These are phyloP conservation scores for Ips nitidus DNA, from an alignment of 1,140 invertebrate genomes.

Conservation along the genomic window DNA sequence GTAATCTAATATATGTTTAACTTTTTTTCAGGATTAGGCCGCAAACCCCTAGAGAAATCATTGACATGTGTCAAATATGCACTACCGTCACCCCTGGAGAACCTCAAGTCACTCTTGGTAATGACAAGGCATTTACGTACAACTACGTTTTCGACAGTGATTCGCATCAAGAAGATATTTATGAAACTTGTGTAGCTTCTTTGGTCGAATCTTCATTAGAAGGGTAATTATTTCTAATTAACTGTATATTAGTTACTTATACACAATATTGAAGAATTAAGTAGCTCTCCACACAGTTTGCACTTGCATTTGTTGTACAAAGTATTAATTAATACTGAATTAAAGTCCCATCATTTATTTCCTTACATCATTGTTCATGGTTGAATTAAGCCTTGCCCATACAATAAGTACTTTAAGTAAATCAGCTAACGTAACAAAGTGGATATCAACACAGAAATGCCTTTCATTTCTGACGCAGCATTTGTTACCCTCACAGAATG, in stretches of 20 bases:
- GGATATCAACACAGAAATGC: no score
- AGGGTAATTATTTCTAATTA: slow-evolving; percentile 54
- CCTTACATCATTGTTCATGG: neutral
- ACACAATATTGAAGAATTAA: no score
- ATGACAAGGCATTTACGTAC: slow-evolving; percentile 95
- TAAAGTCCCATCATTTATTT: neutral
- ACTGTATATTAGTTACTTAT: neutral
- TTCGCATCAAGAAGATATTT: slow-evolving; percentile 73
- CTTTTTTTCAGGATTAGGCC: slow-evolving; percentile 80
- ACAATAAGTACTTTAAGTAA: no score
- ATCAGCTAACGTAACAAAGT: no score
- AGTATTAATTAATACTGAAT: no score
- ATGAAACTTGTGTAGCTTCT: slow-evolving; percentile 80
- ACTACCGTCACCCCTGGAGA: slow-evolving; percentile 84
- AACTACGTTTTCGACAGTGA: slow-evolving; percentile 91
- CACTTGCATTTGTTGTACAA: no score
- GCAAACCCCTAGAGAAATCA: slow-evolving; percentile 87
- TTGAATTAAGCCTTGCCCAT: neutral
- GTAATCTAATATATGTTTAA: neutral
- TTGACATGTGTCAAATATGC: slow-evolving; percentile 94
- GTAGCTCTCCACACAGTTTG: no score
- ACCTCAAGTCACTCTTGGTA: slow-evolving; percentile 89
- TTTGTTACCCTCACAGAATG: no score
- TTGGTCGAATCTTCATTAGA: slow-evolving; percentile 87
- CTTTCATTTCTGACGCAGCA: no score